Evolutionary conservation across 2,113 vertebrate species (phyloP), one percentile per base, ranked within the genome.

Genomic region (Sylvietta virens): DNA sequence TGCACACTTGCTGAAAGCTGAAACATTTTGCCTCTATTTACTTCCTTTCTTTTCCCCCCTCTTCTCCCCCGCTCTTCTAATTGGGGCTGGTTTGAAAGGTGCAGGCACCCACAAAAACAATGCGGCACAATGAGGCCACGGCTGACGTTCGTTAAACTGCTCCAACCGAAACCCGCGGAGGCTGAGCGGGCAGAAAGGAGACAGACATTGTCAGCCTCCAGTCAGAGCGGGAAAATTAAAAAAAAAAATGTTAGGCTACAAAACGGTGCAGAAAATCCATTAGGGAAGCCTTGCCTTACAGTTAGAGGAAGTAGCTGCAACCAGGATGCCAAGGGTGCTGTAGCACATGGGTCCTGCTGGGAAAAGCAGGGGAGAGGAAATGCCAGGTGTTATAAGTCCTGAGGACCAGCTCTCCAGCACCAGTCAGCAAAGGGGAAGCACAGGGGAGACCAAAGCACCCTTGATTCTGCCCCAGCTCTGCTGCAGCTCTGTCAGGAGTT

Each of bases 21-120:
- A 84, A 93, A 50, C 73, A 57, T 88, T 94, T 95, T 87, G 84
- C 95, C 60, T 94, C 90, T 83, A 57, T 95, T 94, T 97, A 54
- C 60, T 92, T 76, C 92, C 73, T 92, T 95, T 94, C 94, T 94
- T 86, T 66, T 10, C 62, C 37, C 62, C 50, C 74, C 48, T 53
- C 39, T 67, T 72, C 58, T 60, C 71, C 61, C 76, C 48, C 37
- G 9, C 69, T 47, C 54, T 87, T 94, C 85, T 95, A 96, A 96
- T 93, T 95, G 94, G 93, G 73, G 74, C 66, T 76, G 5, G 9
- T 81, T 82, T 92, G 76, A 89, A 92, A 96, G 84, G 95, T 95
- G 78, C 95, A 85, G 95, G 3, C 82, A 91, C 88, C 90, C 79
- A 56, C 90, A 77, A 56, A 86, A 85, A 92, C 90, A 96, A 94